These are phyloP conservation scores for Chinchilla lanigera DNA, from an alignment of 2,113 vertebrate genomes.

Conservation along the genomic window DNA sequence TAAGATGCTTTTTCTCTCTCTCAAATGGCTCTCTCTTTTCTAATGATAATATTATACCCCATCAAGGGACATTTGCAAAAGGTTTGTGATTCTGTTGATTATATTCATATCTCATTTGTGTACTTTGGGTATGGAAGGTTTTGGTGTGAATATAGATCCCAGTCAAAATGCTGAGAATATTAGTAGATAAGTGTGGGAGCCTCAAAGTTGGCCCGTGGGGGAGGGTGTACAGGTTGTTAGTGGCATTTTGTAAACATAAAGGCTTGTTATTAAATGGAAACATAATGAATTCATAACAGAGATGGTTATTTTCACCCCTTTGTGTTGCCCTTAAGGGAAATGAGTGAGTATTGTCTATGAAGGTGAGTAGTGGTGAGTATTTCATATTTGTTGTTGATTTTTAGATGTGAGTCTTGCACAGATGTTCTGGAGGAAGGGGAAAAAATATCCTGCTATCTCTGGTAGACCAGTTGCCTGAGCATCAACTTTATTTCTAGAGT, in stretches of 20 bases:
- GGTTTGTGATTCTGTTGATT: background rate
- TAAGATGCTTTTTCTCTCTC: conserved; percentile 46
- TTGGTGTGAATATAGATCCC: background rate
- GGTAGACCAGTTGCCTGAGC: background rate
- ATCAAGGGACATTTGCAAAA: background rate
- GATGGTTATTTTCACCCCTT: background rate
- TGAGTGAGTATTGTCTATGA: background rate
- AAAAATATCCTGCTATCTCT: background rate
- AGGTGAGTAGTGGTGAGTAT: background rate
- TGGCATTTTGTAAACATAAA: background rate
- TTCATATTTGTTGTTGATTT: conserved; percentile 11
- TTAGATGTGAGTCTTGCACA: background rate
- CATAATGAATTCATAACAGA: background rate
- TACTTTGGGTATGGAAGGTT: background rate
- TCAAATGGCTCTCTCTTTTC: background rate
- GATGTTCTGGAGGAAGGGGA: background rate
- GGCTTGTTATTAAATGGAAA: background rate
- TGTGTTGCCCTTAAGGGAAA: background rate
- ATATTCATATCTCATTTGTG: background rate
- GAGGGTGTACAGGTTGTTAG: background rate
- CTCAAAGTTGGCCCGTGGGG: background rate
- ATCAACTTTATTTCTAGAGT: conserved; percentile 40
- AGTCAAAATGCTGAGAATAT: background rate
- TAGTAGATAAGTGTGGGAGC: background rate
- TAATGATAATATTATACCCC: background rate